Percentiles rank a stretch among this genome's conserved stretches.
Evolutionary conservation across 2,113 vertebrate genomes (phyloP).

Genomic region (Pluvianellus socialis): DNA sequence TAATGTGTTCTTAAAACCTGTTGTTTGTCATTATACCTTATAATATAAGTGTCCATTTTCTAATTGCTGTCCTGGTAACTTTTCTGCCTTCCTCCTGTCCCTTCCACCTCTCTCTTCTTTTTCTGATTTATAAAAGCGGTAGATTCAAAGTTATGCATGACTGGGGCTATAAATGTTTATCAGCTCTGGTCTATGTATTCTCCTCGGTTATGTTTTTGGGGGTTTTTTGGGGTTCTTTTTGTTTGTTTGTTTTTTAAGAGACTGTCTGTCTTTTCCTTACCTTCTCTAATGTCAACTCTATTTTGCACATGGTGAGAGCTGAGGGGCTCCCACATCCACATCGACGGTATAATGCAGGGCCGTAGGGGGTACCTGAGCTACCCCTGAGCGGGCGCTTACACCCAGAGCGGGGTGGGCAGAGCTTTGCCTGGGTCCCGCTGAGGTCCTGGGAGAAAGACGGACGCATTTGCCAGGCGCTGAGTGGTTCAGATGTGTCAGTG

Average conservation of each 20-base stretch:
- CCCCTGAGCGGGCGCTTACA: accelerated
- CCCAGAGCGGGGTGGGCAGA: background rate
- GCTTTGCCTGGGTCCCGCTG: background rate
- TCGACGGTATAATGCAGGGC: accelerated
- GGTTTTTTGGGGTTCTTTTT: too few species aligned
- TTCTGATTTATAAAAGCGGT: background rate
- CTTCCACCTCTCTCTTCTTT: background rate
- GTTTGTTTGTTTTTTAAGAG: background rate
- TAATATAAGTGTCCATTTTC: background rate
- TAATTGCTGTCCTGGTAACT: background rate
- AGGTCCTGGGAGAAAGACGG: accelerated
- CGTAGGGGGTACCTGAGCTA: background rate
- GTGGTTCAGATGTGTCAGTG: too few species aligned
- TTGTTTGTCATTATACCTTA: background rate
- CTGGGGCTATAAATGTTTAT: background rate
- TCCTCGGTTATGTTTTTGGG: background rate
- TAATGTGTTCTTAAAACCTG: background rate
- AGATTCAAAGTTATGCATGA: background rate
- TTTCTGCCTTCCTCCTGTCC: background rate
- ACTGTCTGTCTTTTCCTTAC: background rate
- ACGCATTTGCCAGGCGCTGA: background rate
- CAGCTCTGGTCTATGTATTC: accelerated
- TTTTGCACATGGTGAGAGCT: accelerated
- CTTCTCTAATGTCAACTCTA: background rate
- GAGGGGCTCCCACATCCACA: background rate